Percentiles rank a stretch among this genome's conserved stretches.
Conservation (phyloP, 2,888 invertebrate species). For the Agrotis puta region DNA sequence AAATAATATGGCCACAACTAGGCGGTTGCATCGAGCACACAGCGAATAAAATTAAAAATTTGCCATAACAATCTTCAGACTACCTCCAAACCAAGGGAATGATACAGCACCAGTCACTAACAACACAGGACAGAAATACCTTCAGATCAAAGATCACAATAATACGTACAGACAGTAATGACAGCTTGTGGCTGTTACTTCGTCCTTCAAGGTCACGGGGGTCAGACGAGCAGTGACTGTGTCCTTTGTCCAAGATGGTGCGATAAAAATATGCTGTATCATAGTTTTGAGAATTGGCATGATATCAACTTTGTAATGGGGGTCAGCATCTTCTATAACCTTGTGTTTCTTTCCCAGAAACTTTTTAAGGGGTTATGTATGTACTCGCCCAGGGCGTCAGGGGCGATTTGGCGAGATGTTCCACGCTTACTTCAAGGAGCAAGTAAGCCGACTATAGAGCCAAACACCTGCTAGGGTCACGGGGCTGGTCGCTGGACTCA, state of each 20-base stretch:
- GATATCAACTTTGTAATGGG: constrained; percentile 14
- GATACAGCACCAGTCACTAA: constrained; percentile 2
- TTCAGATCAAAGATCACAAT: constrained; percentile 37
- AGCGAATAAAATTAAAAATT: too few species aligned
- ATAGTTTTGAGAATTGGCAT: constrained; percentile 7
- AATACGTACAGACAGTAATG: constrained; percentile 30
- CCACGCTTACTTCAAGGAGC: too few species aligned
- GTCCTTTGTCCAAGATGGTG: constrained; percentile 2
- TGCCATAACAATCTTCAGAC: not conserved
- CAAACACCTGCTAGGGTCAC: too few species aligned
- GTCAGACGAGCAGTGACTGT: constrained; percentile 25
- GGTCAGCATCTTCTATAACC: not conserved
- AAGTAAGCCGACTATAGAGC: too few species aligned
- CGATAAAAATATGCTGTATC: constrained; percentile 40
- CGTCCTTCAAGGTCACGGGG: constrained; percentile 39
- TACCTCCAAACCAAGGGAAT: not conserved
- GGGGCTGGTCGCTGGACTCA: too few species aligned
- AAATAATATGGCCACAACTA: too few species aligned
- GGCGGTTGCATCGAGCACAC: too few species aligned
- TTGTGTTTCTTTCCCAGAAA: too few species aligned
- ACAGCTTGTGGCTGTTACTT: constrained; percentile 34
- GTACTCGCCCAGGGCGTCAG: too few species aligned
- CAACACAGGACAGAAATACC: constrained; percentile 15
- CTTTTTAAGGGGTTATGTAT: too few species aligned
- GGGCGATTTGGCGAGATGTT: too few species aligned